A percentile compares a stretch with the other conserved stretches of the same genome.
Evolutionary conservation across 2,888 invertebrate species (phyloP).

Genomic region (Agrilus cyanescens): DNA sequence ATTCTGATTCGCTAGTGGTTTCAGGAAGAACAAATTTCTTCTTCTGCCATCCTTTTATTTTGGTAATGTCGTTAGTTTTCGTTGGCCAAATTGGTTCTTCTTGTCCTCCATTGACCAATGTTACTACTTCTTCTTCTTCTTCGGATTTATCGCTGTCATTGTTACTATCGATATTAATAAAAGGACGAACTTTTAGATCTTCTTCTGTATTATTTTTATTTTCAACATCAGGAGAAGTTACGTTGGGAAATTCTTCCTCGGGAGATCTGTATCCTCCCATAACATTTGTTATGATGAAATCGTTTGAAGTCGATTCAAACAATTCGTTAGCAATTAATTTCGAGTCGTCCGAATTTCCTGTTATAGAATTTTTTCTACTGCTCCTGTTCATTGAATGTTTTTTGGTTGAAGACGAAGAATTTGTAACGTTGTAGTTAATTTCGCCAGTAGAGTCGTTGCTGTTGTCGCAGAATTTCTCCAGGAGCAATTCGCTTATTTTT

Average conservation of each 20-base stretch:
- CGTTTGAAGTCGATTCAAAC: background rate
- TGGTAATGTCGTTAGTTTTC: slow-evolving; percentile 32
- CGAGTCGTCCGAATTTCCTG: no score
- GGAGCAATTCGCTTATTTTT: background rate
- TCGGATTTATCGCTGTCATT: background rate
- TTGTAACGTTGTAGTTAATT: background rate
- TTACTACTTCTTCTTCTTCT: background rate
- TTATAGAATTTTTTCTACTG: no score
- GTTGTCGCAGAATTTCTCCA: background rate
- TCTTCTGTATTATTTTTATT: slow-evolving; percentile 31
- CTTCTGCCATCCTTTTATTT: slow-evolving; percentile 32
- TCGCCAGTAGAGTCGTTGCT: background rate
- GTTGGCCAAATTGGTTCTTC: slow-evolving; percentile 14
- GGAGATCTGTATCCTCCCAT: slow-evolving; percentile 19
- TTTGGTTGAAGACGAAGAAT: no score
- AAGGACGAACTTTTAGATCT: slow-evolving; percentile 13
- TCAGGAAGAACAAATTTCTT: slow-evolving; percentile 11
- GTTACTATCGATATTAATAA: background rate
- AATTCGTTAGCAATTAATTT: no score
- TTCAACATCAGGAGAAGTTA: background rate
- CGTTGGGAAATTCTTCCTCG: slow-evolving; percentile 20
- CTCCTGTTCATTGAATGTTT: background rate
- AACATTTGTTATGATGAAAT: slow-evolving; percentile 20
- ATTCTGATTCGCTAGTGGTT: slow-evolving; percentile 5
- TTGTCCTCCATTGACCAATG: background rate